phyloP scores from a whole-genome alignment of 2,797 vertebrate species.

The Zonotrichia albicollis region DNA sequence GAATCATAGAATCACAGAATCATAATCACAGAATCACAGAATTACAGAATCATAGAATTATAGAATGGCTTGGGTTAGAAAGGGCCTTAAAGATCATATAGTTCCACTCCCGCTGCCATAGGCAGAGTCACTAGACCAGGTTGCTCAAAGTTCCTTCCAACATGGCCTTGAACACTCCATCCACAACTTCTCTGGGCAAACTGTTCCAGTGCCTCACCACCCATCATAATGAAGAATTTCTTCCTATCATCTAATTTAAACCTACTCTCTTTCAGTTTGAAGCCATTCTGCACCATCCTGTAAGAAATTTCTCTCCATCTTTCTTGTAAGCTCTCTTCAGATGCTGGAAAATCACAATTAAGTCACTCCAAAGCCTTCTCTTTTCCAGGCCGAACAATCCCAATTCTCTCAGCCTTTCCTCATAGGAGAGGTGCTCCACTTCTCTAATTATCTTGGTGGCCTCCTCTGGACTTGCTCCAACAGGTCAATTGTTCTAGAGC shows the following conservation, averaged over 20 bases:
- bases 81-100: neutral
- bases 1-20: neutral
- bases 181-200: neutral
- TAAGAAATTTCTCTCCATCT: neutral
- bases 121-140: neutral
- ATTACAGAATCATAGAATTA: neutral
- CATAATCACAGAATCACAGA: neutral
- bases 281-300: neutral
- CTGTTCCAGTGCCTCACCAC: neutral
- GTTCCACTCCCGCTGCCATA: neutral
- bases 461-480: neutral
- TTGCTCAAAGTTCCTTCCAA: neutral
- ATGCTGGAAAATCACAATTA: neutral
- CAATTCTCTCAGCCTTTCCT: neutral
- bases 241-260: neutral
- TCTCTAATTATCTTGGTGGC: neutral
- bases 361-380: neutral
- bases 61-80: neutral
- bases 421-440: neutral
- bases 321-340: neutral
- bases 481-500: neutral
- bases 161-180: neutral
- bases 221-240: neutral
- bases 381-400: neutral
- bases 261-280: neutral